A percentile compares a stretch with the other conserved stretches of the same genome.
Conservation (phyloP, 2,888 invertebrate genomes). For the Augochlorella aurata region DNA sequence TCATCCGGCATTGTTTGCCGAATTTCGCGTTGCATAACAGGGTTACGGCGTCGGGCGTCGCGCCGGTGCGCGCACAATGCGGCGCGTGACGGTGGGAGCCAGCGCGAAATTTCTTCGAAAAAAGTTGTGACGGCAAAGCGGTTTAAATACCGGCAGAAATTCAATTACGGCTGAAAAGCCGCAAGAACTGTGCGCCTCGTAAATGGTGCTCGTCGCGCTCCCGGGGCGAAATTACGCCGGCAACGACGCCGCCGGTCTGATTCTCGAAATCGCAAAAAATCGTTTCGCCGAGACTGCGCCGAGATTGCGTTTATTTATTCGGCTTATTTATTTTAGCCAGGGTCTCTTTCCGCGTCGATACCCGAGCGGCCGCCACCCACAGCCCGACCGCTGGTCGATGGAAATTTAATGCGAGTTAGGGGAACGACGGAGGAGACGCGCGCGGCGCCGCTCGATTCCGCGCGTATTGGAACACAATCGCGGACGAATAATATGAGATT, state of each 20-base stretch:
- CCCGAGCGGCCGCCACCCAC: neutral
- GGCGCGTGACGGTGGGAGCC: neutral
- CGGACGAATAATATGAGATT: constrained; percentile 79
- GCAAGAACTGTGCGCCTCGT: constrained; percentile 31
- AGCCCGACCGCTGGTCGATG: neutral
- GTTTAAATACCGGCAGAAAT: constrained; percentile 52
- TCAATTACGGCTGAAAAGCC: constrained; percentile 44
- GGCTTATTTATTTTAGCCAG: constrained; percentile 38
- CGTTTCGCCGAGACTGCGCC: neutral
- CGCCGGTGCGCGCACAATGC: neutral
- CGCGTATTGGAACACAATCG: constrained; percentile 46
- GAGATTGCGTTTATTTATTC: constrained; percentile 40
- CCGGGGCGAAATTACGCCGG: constrained; percentile 31
- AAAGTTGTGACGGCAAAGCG: constrained; percentile 24
- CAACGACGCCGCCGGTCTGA: neutral
- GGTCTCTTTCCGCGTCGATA: neutral
- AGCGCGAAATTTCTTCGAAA: constrained; percentile 23
- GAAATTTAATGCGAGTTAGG: constrained; percentile 44
- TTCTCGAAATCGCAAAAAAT: constrained; percentile 17
- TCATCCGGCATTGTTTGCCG: neutral
- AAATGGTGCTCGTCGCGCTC: constrained; percentile 26
- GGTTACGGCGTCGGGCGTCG: neutral
- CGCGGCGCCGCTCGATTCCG: constrained; percentile 27
- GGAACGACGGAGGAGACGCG: neutral
- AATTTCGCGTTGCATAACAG: constrained; percentile 4